phyloP scores from a whole-genome alignment of 1,140 invertebrate genomes.

The Achatina immaculata region DNA sequence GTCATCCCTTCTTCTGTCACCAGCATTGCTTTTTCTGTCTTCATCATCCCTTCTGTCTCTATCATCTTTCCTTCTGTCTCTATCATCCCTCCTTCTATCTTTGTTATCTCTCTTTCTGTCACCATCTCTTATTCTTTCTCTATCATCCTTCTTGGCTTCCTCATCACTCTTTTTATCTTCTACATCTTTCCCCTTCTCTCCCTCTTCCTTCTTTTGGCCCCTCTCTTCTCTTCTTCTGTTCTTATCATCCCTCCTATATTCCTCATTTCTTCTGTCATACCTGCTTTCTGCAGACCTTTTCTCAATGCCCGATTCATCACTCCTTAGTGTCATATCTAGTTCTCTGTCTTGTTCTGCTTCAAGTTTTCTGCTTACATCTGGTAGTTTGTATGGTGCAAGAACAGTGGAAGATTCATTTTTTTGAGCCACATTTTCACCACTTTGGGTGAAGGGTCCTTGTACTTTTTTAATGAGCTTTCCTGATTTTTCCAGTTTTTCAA shows the following conservation, averaged over 20 bases:
- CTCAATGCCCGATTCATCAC: neutral
- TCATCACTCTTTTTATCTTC: neutral
- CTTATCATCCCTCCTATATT: neutral
- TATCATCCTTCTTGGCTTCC: neutral
- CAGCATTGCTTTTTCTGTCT: neutral
- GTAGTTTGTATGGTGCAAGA: no score
- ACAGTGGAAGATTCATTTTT: no score
- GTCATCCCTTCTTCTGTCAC: neutral
- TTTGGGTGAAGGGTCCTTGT: neutral
- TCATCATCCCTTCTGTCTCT: neutral
- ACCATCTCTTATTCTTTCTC: neutral
- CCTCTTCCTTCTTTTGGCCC: neutral
- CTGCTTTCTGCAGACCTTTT: neutral
- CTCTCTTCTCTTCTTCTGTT: neutral
- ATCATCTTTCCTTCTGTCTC: neutral
- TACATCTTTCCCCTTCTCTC: neutral
- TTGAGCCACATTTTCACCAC: neutral
- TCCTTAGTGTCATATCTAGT: neutral
- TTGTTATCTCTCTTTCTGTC: neutral
- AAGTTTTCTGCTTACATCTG: no score
- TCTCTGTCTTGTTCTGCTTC: no score
- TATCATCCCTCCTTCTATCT: neutral
- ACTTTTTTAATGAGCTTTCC: neutral
- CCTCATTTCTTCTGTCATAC: neutral
- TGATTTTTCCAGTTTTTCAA: neutral